Base-by-base conservation (phyloP, 1,140 invertebrate genomes). In the Chironomus striatipennis region DNA sequence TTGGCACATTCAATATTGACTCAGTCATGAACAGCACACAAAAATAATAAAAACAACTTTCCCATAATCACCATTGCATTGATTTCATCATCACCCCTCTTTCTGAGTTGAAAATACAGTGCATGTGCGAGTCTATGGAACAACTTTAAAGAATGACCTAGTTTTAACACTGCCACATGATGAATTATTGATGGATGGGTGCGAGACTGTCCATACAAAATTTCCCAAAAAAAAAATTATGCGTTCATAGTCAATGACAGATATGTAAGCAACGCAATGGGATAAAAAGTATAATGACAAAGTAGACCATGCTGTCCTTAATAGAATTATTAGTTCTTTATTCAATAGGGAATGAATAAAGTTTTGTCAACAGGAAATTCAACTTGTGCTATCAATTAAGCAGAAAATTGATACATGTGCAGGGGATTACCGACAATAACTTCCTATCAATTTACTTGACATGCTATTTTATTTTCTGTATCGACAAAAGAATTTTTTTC, bases 181-280 rank as follows among this genome's bases (percentile, higher is more conserved):
- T 57, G 47, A 15, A 57, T 57, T 57, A 57, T 57, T 57, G 47
- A 57, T 57, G 47, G 47, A 57, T 57, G 47, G 15, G 43, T 47
- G 43, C 24, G 24, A 34, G 24, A 34, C 24, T 34, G 24, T 34
- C 24, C 24, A 34, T 34, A 34, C 24, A 5, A 34, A 34, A 34
- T 34, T 34, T 5, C 24, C 24, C 24, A 2, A 1, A 7, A 57
- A n/a, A 12, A 2, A 7, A 2, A 12, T 57, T 57, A 57, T 57
- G 47, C 47, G 9, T 57, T 4, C 7, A 12, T 57, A 12, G 9
- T 57, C 10, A 57, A 57, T n/a, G 47, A 57, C 47, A 57, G 2
- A 12, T 57, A 2, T 57, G 47, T 34, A 5, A 2, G 24, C 24
- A 2, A 34, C 1, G 24, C 24, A 34, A 34, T 34, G 24, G 24